phyloP scores from a whole-genome alignment of 2,113 vertebrate species.

The Pandion haliaetus region DNA sequence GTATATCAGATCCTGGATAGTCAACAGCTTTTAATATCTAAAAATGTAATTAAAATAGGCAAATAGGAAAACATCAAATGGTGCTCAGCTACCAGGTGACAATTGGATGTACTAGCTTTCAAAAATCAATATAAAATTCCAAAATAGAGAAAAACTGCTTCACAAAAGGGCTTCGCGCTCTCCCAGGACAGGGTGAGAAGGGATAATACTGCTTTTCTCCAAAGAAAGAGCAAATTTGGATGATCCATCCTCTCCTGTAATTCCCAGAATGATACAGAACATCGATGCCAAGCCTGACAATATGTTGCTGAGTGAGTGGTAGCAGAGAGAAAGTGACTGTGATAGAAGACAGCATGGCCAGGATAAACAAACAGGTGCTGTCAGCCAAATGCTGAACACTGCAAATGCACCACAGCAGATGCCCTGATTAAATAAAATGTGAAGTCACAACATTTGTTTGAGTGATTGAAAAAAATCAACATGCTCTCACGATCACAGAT shows the following conservation, averaged over 20 bases:
- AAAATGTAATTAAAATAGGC: neutral
- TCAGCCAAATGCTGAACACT: constrained; percentile 25
- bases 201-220: neutral
- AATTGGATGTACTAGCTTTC: neutral
- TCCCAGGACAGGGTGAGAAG: neutral
- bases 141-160: neutral
- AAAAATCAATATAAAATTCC: neutral
- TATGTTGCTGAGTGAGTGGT: constrained; percentile 29
- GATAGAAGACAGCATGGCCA: constrained; percentile 8
- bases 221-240: neutral
- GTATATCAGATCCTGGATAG: neutral
- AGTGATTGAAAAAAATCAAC: neutral
- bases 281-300: constrained; percentile 20
- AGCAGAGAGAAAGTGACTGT: constrained; percentile 37
- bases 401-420: constrained; percentile 27
- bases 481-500: neutral
- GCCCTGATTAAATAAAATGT: constrained; percentile 45
- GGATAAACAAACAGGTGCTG: constrained; percentile 59
- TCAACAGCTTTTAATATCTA: neutral
- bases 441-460: constrained; percentile 27
- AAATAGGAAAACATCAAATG: neutral
- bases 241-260: neutral
- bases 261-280: neutral
- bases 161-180: neutral
- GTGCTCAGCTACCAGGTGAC: neutral